Evolutionary conservation across 2,888 invertebrate species (phyloP).

Genomic region (Xanthia icteritia): DNA sequence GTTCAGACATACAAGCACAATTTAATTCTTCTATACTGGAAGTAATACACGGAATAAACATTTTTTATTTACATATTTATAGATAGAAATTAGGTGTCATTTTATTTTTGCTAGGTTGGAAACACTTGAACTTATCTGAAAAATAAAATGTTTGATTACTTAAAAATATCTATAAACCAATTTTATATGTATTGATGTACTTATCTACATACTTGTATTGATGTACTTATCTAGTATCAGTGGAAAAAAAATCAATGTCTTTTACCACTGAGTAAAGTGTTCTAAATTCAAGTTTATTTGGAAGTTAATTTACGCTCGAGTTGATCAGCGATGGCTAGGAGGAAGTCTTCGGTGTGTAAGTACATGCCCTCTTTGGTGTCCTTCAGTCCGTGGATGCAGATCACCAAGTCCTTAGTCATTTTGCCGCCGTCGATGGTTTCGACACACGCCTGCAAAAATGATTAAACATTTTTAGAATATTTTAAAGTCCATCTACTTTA

Average conservation of each 20-base stretch:
- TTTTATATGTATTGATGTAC: slow-evolving; percentile 31
- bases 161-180: slow-evolving; percentile 33
- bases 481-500: background rate
- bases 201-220: slow-evolving; percentile 33
- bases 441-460: slow-evolving; percentile 92
- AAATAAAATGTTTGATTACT: slow-evolving; percentile 42
- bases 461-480: slow-evolving; percentile 15
- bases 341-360: slow-evolving; percentile 96
- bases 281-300: slow-evolving; percentile 69
- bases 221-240: slow-evolving; percentile 41
- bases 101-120: slow-evolving; percentile 19
- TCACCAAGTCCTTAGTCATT: slow-evolving; percentile 97
- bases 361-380: slow-evolving; percentile 96
- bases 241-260: slow-evolving; percentile 8
- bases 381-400: slow-evolving; percentile 95
- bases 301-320: slow-evolving; percentile 89
- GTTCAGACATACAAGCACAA: slow-evolving; percentile 18
- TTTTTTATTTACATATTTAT: slow-evolving; percentile 1
- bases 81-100: background rate
- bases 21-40: slow-evolving; percentile 3
- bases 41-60: slow-evolving; percentile 23
- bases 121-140: slow-evolving; percentile 41
- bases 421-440: slow-evolving; percentile 95
- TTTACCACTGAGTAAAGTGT: slow-evolving; percentile 31
- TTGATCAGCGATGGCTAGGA: slow-evolving; percentile 94